Percentiles rank a stretch among this genome's conserved stretches.
These are phyloP conservation scores for Thereva nobilitata DNA, from an alignment of 2,888 invertebrate genomes.

Conservation along the genomic window DNA sequence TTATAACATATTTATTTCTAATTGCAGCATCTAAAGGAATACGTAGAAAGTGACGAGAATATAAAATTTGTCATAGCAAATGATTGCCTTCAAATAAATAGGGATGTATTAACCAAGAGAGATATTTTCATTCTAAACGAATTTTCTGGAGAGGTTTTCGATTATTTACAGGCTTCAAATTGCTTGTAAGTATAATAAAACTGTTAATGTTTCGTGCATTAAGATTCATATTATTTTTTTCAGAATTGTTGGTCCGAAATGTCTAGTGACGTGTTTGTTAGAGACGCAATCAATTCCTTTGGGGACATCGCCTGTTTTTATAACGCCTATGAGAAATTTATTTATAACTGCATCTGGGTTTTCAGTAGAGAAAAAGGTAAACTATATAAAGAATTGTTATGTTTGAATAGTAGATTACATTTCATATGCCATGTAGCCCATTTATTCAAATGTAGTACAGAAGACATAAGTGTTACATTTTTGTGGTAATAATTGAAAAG, in stretches of 20 bases:
- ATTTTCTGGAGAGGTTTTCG: slow-evolving; percentile 75
- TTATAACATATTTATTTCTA: no score
- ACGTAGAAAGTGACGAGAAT: slow-evolving; percentile 50
- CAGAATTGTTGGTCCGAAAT: slow-evolving; percentile 83
- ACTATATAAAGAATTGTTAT: background rate
- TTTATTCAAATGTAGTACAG: no score
- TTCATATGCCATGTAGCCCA: no score
- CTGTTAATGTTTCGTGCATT: slow-evolving; percentile 12
- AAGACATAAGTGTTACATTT: no score
- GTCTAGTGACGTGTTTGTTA: slow-evolving; percentile 73
- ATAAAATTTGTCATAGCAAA: slow-evolving; percentile 67
- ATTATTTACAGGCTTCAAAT: slow-evolving; percentile 66
- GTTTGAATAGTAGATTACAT: no score
- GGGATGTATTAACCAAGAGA: slow-evolving; percentile 65
- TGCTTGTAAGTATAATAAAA: slow-evolving; percentile 65
- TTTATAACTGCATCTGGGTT: slow-evolving; percentile 70
- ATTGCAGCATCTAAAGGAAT: slow-evolving; percentile 46
- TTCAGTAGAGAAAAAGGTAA: slow-evolving; percentile 59
- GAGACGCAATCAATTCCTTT: slow-evolving; percentile 75
- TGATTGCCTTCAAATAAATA: slow-evolving; percentile 62
- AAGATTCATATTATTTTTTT: slow-evolving; percentile 45
- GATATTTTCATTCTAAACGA: slow-evolving; percentile 79
- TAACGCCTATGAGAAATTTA: slow-evolving; percentile 77
- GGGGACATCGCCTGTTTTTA: slow-evolving; percentile 75
- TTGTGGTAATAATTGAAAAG: no score